A percentile compares a stretch with the other conserved stretches of the same genome.
These are phyloP conservation scores for Periophthalmus modestus DNA, from an alignment of 2,113 vertebrate species.

Conservation along the genomic window DNA sequence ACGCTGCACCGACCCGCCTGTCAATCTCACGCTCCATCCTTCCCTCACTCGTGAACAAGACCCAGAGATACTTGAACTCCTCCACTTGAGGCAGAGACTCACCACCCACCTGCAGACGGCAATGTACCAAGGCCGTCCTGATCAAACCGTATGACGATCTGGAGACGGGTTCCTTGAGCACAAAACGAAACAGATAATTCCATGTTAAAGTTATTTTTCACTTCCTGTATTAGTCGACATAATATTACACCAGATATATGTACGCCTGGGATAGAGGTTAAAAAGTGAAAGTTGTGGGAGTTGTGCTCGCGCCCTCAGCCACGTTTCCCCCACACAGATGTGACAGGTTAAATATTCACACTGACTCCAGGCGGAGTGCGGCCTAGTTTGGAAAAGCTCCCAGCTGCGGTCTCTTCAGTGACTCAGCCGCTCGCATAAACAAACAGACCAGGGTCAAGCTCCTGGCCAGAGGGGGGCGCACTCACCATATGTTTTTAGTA, in stretches of 20 bases:
- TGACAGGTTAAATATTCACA: constrained; percentile 36
- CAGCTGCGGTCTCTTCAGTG: constrained; percentile 23
- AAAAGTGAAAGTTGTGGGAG: constrained; percentile 13
- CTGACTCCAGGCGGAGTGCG: constrained; percentile 32
- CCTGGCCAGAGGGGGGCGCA: background rate
- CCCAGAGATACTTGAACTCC: too few relatives aligned
- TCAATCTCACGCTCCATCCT: too few relatives aligned
- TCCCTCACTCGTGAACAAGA: too few relatives aligned
- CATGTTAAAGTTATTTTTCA: background rate
- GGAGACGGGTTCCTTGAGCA: too few relatives aligned
- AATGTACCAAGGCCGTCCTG: too few relatives aligned
- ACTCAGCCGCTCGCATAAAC: background rate
- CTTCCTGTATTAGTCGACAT: background rate
- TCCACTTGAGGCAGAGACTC: too few relatives aligned
- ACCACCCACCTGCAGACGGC: too few relatives aligned
- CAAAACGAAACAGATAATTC: background rate
- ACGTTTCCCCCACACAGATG: constrained; percentile 14
- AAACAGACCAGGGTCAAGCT: constrained; percentile 18
- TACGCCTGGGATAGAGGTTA: background rate
- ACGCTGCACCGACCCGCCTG: too few relatives aligned
- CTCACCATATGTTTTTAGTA: background rate
- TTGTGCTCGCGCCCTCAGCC: constrained; percentile 8
- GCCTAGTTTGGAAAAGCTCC: constrained; percentile 27
- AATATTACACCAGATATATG: background rate
- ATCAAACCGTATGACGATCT: too few relatives aligned